Evolutionary conservation across 2,113 vertebrate species (phyloP).

Genomic region (Copsychus sechellarum): DNA sequence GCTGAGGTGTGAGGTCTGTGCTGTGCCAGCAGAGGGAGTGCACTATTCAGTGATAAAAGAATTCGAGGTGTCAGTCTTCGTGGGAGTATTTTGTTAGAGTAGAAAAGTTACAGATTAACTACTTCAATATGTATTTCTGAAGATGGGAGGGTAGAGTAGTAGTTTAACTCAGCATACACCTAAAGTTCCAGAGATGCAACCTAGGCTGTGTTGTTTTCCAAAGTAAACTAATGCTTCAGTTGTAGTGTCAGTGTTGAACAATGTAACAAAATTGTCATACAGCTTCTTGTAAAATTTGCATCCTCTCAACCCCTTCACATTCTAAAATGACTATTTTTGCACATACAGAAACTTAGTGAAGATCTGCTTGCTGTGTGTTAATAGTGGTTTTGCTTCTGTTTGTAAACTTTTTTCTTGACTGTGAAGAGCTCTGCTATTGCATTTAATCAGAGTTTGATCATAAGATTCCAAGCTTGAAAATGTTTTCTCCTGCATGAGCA

Average conservation of each 20-base stretch:
- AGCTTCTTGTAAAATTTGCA: background rate
- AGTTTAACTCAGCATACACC: background rate
- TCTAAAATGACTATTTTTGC: background rate
- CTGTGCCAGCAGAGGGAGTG: constrained; percentile 64
- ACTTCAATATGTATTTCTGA: background rate
- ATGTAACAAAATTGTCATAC: background rate
- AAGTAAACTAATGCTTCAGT: background rate
- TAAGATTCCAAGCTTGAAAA: constrained; percentile 16
- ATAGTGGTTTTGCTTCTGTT: background rate
- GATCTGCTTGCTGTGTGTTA: background rate
- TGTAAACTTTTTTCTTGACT: background rate
- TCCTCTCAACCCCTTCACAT: background rate
- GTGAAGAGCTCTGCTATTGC: background rate
- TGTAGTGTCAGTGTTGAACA: background rate
- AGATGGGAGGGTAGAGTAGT: background rate
- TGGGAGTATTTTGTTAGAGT: background rate
- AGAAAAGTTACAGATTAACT: background rate
- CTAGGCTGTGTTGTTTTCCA: background rate
- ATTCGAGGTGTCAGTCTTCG: background rate
- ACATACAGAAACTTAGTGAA: background rate
- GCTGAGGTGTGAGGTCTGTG: background rate
- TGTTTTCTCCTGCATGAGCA: background rate
- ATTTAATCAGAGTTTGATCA: background rate
- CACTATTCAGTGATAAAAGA: background rate
- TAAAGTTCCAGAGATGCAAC: background rate